phyloP scores from a whole-genome alignment of 2,888 invertebrate species.

The Torymus texanus region DNA sequence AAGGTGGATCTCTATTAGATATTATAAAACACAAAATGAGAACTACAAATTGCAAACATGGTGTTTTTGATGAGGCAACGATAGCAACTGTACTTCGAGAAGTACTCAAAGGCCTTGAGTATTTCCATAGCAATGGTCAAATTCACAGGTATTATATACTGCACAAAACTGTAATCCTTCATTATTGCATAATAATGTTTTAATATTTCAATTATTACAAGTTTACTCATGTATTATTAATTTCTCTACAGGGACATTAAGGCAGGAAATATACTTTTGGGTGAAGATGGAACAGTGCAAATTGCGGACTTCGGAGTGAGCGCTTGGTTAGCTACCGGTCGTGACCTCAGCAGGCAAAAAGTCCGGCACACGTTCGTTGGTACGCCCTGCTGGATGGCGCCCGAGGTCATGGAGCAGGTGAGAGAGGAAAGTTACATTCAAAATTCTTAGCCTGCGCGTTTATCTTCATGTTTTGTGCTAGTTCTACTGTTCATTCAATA shows the following conservation, averaged over 20 bases:
- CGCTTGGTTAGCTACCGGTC: constrained; percentile 96
- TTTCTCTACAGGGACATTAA: constrained; percentile 87
- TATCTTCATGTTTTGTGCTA: constrained; percentile 21
- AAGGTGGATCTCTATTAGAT: constrained; percentile 92
- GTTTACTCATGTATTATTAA: neutral
- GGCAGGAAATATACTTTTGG: constrained; percentile 97
- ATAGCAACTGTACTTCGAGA: constrained; percentile 98
- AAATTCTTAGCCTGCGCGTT: constrained; percentile 66
- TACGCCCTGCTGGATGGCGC: constrained; percentile 99
- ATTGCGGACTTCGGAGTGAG: constrained; percentile 99
- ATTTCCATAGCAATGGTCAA: constrained; percentile 98
- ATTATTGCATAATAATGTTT: neutral
- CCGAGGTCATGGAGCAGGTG: constrained; percentile 99
- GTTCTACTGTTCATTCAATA: neutral
- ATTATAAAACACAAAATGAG: constrained; percentile 97
- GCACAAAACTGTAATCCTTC: too few species aligned
- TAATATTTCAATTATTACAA: constrained; percentile 15
- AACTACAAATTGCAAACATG: constrained; percentile 92
- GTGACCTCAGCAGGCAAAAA: constrained; percentile 94
- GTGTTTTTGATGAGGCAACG: constrained; percentile 97
- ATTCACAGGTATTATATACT: constrained; percentile 87
- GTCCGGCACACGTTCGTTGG: constrained; percentile 99
- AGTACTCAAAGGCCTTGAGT: constrained; percentile 97
- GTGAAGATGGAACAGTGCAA: constrained; percentile 97
- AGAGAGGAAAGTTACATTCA: constrained; percentile 75